Evolutionary conservation across 2,797 vertebrate species (phyloP).

Genomic region (Siniperca undulata): DNA sequence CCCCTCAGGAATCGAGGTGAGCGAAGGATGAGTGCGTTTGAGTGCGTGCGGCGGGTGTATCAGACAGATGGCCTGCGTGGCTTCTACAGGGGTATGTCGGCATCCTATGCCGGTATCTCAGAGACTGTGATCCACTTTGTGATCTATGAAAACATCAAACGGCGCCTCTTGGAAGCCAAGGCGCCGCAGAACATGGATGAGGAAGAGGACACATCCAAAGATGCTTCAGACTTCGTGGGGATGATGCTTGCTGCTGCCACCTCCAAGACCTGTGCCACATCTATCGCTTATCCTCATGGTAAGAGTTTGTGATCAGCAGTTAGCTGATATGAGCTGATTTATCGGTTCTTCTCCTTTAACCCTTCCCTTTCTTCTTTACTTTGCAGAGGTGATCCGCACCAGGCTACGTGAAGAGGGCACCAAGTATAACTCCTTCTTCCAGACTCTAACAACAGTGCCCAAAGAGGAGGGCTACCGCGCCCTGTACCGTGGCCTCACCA

Average conservation of each 20-base stretch:
- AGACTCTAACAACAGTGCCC: conserved; percentile 92
- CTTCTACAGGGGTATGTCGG: conserved; percentile 98
- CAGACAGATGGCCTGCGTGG: conserved; percentile 92
- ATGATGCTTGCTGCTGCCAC: conserved; percentile 99
- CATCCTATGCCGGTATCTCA: conserved; percentile 97
- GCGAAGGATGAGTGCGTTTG: conserved; percentile 93
- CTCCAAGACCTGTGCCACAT: conserved; percentile 97
- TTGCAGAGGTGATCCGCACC: conserved; percentile 96
- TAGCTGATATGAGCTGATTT: rapidly evolving
- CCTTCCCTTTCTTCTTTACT: background rate
- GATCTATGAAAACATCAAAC: conserved; percentile 99
- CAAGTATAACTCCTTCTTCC: conserved; percentile 97
- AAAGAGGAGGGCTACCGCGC: conserved; percentile 95
- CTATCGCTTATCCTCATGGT: conserved; percentile 97
- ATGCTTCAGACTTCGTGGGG: conserved; percentile 94
- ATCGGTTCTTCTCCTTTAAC: background rate
- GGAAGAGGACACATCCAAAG: conserved; percentile 91
- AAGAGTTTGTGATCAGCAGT: conserved; percentile 56
- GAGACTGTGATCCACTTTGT: conserved; percentile 99
- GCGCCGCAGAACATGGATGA: conserved; percentile 89
- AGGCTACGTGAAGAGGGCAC: conserved; percentile 97
- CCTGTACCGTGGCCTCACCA: conserved; percentile 96
- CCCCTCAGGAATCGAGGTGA: conserved; percentile 92
- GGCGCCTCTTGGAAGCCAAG: conserved; percentile 91
- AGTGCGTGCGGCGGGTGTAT: conserved; percentile 94